A percentile compares a stretch with the other conserved stretches of the same genome.
Conservation (phyloP, 2,113 vertebrate species). For the Axis porcinus region DNA sequence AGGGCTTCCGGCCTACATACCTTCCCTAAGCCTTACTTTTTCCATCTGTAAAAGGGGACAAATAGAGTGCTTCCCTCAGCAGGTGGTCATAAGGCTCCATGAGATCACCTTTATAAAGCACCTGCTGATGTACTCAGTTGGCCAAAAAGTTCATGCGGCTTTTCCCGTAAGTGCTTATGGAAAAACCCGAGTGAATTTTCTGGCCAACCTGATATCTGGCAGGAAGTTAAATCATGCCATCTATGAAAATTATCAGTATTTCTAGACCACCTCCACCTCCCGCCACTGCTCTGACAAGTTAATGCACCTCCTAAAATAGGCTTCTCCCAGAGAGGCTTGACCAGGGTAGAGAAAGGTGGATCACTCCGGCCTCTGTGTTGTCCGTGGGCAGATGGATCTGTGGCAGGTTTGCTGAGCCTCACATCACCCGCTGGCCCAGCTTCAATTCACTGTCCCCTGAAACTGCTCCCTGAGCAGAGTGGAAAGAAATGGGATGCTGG, state of each 20-base stretch:
- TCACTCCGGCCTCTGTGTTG: background rate
- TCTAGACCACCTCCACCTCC: background rate
- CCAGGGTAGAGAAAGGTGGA: background rate
- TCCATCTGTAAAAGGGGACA: background rate
- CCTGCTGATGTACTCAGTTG: background rate
- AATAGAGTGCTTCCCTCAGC: background rate
- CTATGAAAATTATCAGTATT: background rate
- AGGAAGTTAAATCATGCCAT: background rate
- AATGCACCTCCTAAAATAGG: background rate
- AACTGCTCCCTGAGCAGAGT: background rate
- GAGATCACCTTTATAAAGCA: background rate
- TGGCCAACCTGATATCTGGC: background rate
- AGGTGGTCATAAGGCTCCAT: background rate
- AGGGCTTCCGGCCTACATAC: background rate
- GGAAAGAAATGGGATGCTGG: background rate
- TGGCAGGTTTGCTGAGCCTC: background rate
- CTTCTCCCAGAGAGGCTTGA: background rate
- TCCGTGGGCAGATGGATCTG: fast-evolving
- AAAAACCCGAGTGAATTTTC: background rate
- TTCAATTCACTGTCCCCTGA: background rate
- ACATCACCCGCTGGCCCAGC: fast-evolving
- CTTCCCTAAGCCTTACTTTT: background rate
- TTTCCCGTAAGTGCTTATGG: background rate
- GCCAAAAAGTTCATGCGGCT: background rate
- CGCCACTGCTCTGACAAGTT: too few relatives aligned